A percentile compares a stretch with the other conserved stretches of the same genome.
These are phyloP conservation scores for Toxotes jaculatrix DNA, from an alignment of 2,113 vertebrate genomes.

Conservation along the genomic window DNA sequence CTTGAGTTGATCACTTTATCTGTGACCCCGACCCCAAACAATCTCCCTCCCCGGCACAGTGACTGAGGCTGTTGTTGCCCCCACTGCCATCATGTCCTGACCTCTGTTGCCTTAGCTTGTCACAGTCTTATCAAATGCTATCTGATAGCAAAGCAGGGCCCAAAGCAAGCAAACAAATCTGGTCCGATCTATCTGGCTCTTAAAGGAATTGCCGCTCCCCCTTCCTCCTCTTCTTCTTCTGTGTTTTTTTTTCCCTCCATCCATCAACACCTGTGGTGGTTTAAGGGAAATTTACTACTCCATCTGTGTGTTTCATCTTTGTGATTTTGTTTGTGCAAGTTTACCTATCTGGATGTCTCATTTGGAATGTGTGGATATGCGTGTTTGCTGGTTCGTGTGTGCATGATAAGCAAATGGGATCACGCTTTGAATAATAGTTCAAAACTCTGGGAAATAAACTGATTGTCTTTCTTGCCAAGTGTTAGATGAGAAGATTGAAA, in stretches of 20 bases:
- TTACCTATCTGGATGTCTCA: background rate
- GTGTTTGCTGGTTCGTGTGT: background rate
- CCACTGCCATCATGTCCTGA: slow-evolving; percentile 55
- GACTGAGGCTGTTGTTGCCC: slow-evolving; percentile 51
- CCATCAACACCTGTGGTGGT: slow-evolving; percentile 34
- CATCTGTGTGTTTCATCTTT: background rate
- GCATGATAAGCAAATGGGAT: slow-evolving; percentile 5
- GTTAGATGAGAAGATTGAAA: background rate
- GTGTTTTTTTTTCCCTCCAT: background rate
- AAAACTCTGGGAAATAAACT: slow-evolving; percentile 1
- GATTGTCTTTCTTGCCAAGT: background rate
- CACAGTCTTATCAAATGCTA: slow-evolving; percentile 64
- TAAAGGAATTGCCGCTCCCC: slow-evolving; percentile 18
- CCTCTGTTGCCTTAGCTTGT: slow-evolving; percentile 69
- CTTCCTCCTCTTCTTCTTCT: background rate
- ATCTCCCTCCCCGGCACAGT: slow-evolving; percentile 12
- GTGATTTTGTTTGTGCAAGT: slow-evolving; percentile 5
- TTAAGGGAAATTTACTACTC: background rate
- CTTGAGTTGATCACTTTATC: slow-evolving; percentile 30
- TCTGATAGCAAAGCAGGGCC: slow-evolving; percentile 59
- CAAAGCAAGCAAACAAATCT: slow-evolving; percentile 41
- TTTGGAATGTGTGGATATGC: background rate
- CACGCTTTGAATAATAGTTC: background rate
- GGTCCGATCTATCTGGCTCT: slow-evolving; percentile 60
- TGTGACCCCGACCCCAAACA: slow-evolving; percentile 24